A percentile compares a stretch with the other conserved stretches of the same genome.
Evolutionary conservation across 2,797 vertebrate species (phyloP).

Genomic region (Centropyge bicolor): DNA sequence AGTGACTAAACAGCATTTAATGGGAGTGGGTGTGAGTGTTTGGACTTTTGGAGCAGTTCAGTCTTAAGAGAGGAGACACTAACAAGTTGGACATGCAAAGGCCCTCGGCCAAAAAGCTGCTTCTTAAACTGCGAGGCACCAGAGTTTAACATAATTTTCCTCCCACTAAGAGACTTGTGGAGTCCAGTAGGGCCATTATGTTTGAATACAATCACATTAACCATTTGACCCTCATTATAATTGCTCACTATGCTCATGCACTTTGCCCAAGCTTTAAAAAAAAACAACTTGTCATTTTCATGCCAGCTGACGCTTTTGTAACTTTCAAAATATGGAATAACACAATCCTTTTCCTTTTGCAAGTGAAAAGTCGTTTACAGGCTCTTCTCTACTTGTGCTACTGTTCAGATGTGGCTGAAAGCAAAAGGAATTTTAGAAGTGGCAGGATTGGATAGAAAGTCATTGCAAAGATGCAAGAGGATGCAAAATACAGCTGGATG

Average conservation of each 20-base stretch:
- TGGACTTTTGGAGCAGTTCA: conserved; percentile 48
- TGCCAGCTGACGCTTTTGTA: not conserved
- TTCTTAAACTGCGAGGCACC: not conserved
- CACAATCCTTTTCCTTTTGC: not conserved
- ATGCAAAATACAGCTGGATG: not conserved
- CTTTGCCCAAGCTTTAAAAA: not conserved
- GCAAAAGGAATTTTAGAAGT: not conserved
- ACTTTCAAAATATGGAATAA: not conserved
- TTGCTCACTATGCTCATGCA: not conserved
- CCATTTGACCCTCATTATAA: conserved; percentile 7
- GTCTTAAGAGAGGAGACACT: conserved; percentile 39
- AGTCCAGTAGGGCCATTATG: not conserved
- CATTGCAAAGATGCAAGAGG: not conserved
- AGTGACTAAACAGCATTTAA: conserved; percentile 60
- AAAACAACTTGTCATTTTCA: not conserved
- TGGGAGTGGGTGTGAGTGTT: conserved; percentile 50
- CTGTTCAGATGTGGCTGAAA: not conserved
- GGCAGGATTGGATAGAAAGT: not conserved
- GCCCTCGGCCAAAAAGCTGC: not conserved
- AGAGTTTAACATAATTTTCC: not conserved
- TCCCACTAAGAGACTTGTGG: not conserved
- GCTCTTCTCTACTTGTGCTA: no score
- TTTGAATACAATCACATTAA: conserved; percentile 18
- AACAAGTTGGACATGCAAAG: conserved; percentile 29
- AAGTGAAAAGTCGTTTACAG: not conserved